Evolutionary conservation across 2,888 invertebrate genomes (phyloP).

Genomic region (Drosophila mercatorum): DNA sequence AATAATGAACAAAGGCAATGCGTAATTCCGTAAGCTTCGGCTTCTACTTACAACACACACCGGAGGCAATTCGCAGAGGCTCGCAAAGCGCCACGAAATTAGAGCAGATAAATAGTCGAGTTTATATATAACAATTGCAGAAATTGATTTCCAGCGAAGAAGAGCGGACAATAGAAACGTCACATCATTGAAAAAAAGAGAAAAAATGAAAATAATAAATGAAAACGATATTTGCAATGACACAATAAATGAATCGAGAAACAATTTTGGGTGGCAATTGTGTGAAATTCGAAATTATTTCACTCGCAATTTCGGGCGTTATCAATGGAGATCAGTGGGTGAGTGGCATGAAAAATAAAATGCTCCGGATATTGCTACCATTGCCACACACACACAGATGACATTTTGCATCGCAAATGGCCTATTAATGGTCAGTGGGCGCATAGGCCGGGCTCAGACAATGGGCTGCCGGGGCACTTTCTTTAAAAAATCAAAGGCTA

Average conservation of each 20-base stretch:
- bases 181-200: slow-evolving; percentile 40
- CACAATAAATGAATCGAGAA: slow-evolving; percentile 74
- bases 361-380: slow-evolving; percentile 45
- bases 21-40: slow-evolving; percentile 46
- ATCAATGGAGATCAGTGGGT: slow-evolving; percentile 72
- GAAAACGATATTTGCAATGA: slow-evolving; percentile 62
- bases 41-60: slow-evolving; percentile 37
- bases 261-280: slow-evolving; percentile 56
- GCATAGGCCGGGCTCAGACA: slow-evolving; percentile 50
- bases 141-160: slow-evolving; percentile 53
- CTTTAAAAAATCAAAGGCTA: slow-evolving; percentile 50
- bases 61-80: slow-evolving; percentile 34
- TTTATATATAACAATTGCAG: slow-evolving; percentile 52
- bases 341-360: slow-evolving; percentile 52
- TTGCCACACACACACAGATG: slow-evolving; percentile 46
- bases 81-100: slow-evolving; percentile 51
- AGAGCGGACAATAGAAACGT: slow-evolving; percentile 46
- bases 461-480: slow-evolving; percentile 48
- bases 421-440: slow-evolving; percentile 65
- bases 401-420: slow-evolving; percentile 70
- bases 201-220: slow-evolving; percentile 30
- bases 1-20: slow-evolving; percentile 35
- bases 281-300: slow-evolving; percentile 40
- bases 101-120: slow-evolving; percentile 70
- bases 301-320: slow-evolving; percentile 35